These are phyloP conservation scores for Gandaritis pyraliata DNA, from an alignment of 2,888 invertebrate species.

Conservation along the genomic window DNA sequence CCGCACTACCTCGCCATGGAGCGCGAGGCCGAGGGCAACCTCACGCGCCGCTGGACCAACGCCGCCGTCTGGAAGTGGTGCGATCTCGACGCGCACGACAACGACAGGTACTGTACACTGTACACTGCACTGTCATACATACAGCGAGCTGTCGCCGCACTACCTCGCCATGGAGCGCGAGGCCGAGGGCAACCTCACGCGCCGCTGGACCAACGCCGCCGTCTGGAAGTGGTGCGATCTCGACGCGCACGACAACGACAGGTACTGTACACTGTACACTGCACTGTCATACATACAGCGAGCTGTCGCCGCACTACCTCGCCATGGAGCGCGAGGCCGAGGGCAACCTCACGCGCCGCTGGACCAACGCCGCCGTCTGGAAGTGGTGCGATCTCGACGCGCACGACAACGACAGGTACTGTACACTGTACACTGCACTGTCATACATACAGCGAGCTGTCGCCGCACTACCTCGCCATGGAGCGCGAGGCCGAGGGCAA, in stretches of 20 bases:
- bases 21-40: slow-evolving; percentile 94
- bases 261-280: too few species aligned
- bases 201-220: slow-evolving; percentile 95
- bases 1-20: slow-evolving; percentile 85
- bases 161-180: slow-evolving; percentile 90
- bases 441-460: too few species aligned
- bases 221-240: slow-evolving; percentile 99
- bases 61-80: slow-evolving; percentile 99
- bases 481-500: slow-evolving; percentile 95
- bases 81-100: slow-evolving; percentile 96
- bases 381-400: slow-evolving; percentile 99
- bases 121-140: too few species aligned
- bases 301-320: not conserved
- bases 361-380: slow-evolving; percentile 98
- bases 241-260: slow-evolving; percentile 95
- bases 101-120: too few species aligned
- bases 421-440: too few species aligned
- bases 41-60: slow-evolving; percentile 93
- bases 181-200: slow-evolving; percentile 93
- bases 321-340: slow-evolving; percentile 96
- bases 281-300: too few species aligned
- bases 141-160: too few species aligned
- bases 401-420: slow-evolving; percentile 95
- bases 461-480: slow-evolving; percentile 80
- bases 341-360: slow-evolving; percentile 91